phyloP scores from a whole-genome alignment of 2,113 vertebrate genomes.

The Arothron firmamentum region DNA sequence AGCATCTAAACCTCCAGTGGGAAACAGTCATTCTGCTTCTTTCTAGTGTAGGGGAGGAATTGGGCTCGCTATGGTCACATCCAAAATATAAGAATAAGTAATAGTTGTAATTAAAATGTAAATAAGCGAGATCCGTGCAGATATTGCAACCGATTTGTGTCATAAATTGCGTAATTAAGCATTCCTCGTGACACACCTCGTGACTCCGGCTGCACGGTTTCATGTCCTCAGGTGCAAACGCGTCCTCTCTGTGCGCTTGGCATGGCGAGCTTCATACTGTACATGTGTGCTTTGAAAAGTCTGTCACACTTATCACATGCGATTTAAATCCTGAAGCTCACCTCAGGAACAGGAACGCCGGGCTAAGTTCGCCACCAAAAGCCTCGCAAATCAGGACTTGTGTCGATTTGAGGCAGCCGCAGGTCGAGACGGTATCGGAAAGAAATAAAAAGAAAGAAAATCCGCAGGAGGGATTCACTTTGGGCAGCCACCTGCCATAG shows the following conservation, averaged over 20 bases:
- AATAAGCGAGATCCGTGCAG: constrained; percentile 66
- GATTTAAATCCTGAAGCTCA: constrained; percentile 61
- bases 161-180: constrained; percentile 66
- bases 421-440: constrained; percentile 37
- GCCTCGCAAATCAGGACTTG: constrained; percentile 54
- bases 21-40: constrained; percentile 77
- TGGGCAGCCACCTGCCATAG: constrained; percentile 43
- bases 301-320: constrained; percentile 66
- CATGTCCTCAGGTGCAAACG: constrained; percentile 63
- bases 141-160: constrained; percentile 65
- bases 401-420: constrained; percentile 42
- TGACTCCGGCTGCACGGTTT: constrained; percentile 47
- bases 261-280: constrained; percentile 51
- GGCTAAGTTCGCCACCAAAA: constrained; percentile 62
- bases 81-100: constrained; percentile 74
- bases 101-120: constrained; percentile 78
- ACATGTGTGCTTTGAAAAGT: constrained; percentile 55
- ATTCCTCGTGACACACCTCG: constrained; percentile 63
- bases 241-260: constrained; percentile 59
- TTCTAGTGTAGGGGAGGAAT: constrained; percentile 73
- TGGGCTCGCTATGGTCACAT: constrained; percentile 73
- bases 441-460: constrained; percentile 14
- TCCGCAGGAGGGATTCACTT: constrained; percentile 22
- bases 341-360: constrained; percentile 45
- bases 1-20: constrained; percentile 82